Base-by-base conservation (phyloP, 2,797 vertebrate species). In the Rhinogobio ventralis region DNA sequence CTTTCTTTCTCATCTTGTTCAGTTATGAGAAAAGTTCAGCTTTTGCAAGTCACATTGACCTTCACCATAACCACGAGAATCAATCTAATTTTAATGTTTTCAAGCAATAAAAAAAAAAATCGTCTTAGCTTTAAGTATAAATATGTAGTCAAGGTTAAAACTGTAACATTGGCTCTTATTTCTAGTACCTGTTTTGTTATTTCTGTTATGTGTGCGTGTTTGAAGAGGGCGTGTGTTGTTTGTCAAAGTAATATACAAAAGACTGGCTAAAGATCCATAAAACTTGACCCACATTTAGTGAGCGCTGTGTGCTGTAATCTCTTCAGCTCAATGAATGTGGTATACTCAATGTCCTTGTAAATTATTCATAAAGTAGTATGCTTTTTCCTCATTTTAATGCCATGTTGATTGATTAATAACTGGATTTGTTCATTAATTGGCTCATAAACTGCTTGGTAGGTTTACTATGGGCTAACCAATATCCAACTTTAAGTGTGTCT, bases 321-420 rank as follows among this genome's bases (percentile, higher is more conserved):
- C 73, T 13, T 36, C 73, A 75, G 51, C 51, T 57, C 73, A 57
- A 33, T 57, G 30, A n/a, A 75, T 55, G 15, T 14, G n/a, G 28
- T 68, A 49, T 69, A 55, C 82, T 55, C 64, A 64, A 91, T 91
- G 91, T 86, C 84, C 84, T 72, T 82, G 89, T 88, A 90, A 93
- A 92, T 93, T 93, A 90, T 83, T 64, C 71, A 75, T 85, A 79
- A 60, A 60, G 77, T 80, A 75, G 73, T 67, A 79, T 49, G 67
- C 39, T 42, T 49, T 81, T 78, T 62, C 23, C n/a, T 49, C 53
- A 53, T 89, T 85, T 89, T 93, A 91, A 93, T 92, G 91, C 55
- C 85, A 86, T 91, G 89, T 89, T 82, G 87, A 92, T 91, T 93
- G 88, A 92, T 91, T 88, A 90, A 90, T 91, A 86, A 77, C 88